Conservation (phyloP, 2,113 vertebrate species). For the Colistium nudipinnis region DNA sequence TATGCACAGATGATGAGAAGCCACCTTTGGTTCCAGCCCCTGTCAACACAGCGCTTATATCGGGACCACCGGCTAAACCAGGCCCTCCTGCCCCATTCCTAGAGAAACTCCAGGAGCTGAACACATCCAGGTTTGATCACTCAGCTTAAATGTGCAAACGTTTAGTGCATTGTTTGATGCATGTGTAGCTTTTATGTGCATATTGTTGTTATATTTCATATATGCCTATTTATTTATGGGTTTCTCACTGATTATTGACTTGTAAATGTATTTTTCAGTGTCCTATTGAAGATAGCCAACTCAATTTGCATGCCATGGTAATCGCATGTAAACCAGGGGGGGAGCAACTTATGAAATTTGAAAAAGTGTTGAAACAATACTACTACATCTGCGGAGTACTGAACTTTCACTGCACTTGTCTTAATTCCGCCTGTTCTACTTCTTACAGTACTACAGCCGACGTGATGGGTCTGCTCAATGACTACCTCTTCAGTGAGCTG, state of each 20-base stretch:
- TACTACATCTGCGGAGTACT: too few species aligned
- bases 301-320: too few species aligned
- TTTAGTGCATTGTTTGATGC: too few species aligned
- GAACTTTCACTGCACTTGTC: too few species aligned
- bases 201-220: too few species aligned
- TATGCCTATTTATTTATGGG: too few species aligned
- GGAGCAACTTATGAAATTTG: too few species aligned
- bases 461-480: slow-evolving; percentile 80
- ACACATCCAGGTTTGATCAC: slow-evolving; percentile 78
- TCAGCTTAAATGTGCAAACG: not conserved
- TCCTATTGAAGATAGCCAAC: not conserved
- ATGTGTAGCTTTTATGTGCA: too few species aligned
- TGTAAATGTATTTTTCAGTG: not conserved
- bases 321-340: too few species aligned
- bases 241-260: too few species aligned
- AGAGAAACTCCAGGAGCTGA: slow-evolving; percentile 83
- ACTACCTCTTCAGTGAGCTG: slow-evolving; percentile 84
- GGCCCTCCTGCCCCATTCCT: slow-evolving; percentile 75
- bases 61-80: slow-evolving; percentile 46
- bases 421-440: slow-evolving; percentile 7
- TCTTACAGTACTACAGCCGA: slow-evolving; percentile 76
- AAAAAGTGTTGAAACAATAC: too few species aligned
- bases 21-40: slow-evolving; percentile 32
- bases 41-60: slow-evolving; percentile 31
- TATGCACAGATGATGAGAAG: slow-evolving; percentile 80